These are phyloP conservation scores for Diabrotica undecimpunctata DNA, from an alignment of 1,140 invertebrate genomes.

Conservation along the genomic window DNA sequence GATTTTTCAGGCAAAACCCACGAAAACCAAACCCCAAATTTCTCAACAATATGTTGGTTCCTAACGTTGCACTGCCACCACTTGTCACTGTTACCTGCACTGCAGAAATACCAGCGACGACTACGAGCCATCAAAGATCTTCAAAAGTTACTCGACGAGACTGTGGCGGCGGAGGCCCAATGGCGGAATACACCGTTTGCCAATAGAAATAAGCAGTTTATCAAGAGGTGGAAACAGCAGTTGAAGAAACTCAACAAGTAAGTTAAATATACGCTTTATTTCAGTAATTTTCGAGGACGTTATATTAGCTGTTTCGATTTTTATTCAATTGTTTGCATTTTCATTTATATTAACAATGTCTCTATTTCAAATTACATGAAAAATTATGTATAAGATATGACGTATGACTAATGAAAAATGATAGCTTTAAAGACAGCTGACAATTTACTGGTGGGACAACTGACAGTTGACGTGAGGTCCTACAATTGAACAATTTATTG, in stretches of 20 bases:
- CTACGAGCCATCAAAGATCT: constrained; percentile 80
- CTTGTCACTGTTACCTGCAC: constrained; percentile 80
- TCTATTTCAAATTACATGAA: too few relatives aligned
- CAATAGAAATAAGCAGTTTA: constrained; percentile 77
- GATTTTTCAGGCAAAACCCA: constrained; percentile 49
- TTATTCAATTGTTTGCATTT: too few relatives aligned
- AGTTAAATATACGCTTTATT: neutral
- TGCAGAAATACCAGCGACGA: constrained; percentile 83
- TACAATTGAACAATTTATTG: neutral
- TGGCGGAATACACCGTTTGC: constrained; percentile 78
- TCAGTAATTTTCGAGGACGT: neutral
- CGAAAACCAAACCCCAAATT: constrained; percentile 76
- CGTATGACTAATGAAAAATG: too few relatives aligned
- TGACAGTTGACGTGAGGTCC: too few relatives aligned
- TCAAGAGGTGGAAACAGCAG: constrained; percentile 84
- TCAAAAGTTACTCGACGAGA: constrained; percentile 87
- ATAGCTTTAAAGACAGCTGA: too few relatives aligned
- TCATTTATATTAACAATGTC: too few relatives aligned
- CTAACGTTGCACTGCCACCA: constrained; percentile 92
- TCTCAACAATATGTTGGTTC: constrained; percentile 96
- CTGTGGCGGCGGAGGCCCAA: constrained; percentile 73
- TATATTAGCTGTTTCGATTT: too few relatives aligned
- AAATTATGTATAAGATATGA: too few relatives aligned
- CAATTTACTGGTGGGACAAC: too few relatives aligned
- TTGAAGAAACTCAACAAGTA: constrained; percentile 62